Base-by-base conservation (phyloP, 2,888 invertebrate genomes). In the Pyrrhia umbra region DNA sequence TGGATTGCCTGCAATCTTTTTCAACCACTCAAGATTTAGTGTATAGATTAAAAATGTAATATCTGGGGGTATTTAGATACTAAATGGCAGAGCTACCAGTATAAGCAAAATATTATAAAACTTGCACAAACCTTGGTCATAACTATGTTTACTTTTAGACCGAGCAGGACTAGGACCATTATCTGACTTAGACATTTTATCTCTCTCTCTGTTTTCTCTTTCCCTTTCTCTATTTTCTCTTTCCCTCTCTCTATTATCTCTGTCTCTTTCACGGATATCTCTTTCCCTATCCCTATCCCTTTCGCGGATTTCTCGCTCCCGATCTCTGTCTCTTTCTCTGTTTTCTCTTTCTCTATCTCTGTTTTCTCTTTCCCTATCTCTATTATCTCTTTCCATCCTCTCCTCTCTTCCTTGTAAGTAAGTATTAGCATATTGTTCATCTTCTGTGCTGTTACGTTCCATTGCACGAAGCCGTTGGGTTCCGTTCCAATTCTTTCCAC, bases 371-470 rank as follows among this genome's bases (percentile, higher is more conserved):
- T n/a, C n/a, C 43, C 76, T 43, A 27, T 71, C 68, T 20, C 64
- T 70, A n/a, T 57, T 51, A 20, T 80, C 82, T 70, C 75, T 79
- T 43, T 87, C 84, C 15, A 62, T 9, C 66, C 79, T 89, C 8
- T 92, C 90, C 30, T 91, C 89, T 69, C 77, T 89, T 34, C 84
- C 82, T 34, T 88, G 85, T 20, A 87, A 66, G 75, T 94, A 95
- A 23, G 79, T 87, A 71, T 88, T 93, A 18, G 93, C 94, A 88
- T 86, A 94, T 57, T 93, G 91, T 66, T 93, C 94, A 87, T 94
- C 93, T 65, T 94, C 94, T n/a, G 77, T 75, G 64, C 61, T 79
- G 50, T 88, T 89, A 9, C 90, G 85, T 4, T 94, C 93, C 3
- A 67, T 63, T 6, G 89, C 78, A 49, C 90, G 73, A 2, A 93